phyloP scores from a whole-genome alignment of 1,140 invertebrate species.

The Diabrotica undecimpunctata region DNA sequence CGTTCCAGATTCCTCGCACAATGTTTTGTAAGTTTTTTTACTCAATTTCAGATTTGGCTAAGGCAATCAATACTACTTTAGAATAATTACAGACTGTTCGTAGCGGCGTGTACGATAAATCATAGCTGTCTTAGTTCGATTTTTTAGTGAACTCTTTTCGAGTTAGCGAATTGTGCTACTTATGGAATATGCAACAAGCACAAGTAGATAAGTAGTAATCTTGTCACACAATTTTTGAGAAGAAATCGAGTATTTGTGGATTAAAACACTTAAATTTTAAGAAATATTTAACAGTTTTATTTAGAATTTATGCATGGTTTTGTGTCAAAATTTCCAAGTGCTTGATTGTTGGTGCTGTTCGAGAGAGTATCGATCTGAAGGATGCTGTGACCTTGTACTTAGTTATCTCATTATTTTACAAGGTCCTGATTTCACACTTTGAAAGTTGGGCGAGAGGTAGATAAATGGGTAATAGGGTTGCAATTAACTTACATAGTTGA shows the following conservation, averaged over 20 bases:
- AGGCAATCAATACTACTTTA: background rate
- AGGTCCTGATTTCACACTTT: background rate
- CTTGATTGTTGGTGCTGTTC: conserved; percentile 3
- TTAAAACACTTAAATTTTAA: background rate
- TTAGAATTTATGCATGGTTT: no score
- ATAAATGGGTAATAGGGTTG: background rate
- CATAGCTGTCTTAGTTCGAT: background rate
- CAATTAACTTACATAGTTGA: background rate
- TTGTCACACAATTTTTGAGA: background rate
- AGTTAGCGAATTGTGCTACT: background rate
- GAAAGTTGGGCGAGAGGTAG: background rate
- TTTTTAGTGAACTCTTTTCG: background rate
- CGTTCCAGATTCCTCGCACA: background rate
- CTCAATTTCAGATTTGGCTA: background rate
- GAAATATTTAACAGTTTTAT: background rate
- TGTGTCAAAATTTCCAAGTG: background rate
- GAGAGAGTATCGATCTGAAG: conserved; percentile 16
- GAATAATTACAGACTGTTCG: background rate
- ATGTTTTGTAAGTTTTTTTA: conserved; percentile 19
- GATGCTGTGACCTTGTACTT: conserved; percentile 20
- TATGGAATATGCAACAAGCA: background rate
- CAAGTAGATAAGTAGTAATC: background rate
- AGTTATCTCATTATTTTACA: conserved; percentile 10
- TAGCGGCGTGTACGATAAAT: background rate
- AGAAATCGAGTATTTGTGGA: background rate